A percentile compares a stretch with the other conserved stretches of the same genome.
Conservation (phyloP, 1,140 invertebrate genomes). For the Microplitis demolitor region DNA sequence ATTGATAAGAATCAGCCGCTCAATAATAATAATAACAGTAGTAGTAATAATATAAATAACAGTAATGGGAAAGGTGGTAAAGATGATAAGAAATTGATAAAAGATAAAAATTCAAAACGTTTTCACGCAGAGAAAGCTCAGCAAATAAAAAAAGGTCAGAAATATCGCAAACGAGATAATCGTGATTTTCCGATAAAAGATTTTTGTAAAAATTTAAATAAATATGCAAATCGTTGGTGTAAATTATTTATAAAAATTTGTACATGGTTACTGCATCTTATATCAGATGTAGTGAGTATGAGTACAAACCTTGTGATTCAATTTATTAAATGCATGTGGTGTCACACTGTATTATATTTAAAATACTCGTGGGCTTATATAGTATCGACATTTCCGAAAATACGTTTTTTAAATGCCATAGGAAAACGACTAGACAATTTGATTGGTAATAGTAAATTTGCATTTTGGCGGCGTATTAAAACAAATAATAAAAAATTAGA, state of each 20-base stretch:
- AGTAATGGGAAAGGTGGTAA: constrained; percentile 51
- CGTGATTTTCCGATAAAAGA: constrained; percentile 54
- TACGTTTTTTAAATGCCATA: constrained; percentile 57
- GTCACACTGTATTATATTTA: constrained; percentile 52
- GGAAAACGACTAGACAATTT: constrained; percentile 65
- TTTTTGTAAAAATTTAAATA: constrained; percentile 60
- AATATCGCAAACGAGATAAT: constrained; percentile 52
- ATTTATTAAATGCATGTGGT: constrained; percentile 59
- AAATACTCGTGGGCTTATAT: constrained; percentile 55
- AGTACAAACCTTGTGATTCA: constrained; percentile 77
- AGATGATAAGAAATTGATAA: constrained; percentile 58
- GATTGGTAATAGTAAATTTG: constrained; percentile 65
- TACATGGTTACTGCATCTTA: constrained; percentile 76
- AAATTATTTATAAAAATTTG: constrained; percentile 70
- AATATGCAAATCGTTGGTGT: constrained; percentile 71
- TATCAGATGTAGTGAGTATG: constrained; percentile 78
- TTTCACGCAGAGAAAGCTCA: constrained; percentile 57
- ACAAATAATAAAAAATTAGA: constrained; percentile 19
- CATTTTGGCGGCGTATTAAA: constrained; percentile 63
- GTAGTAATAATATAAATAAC: neutral
- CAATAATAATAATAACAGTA: too few species aligned
- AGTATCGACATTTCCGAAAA: constrained; percentile 50
- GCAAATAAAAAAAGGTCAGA: constrained; percentile 53
- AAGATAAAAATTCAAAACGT: constrained; percentile 56
- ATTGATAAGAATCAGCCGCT: constrained; percentile 60